phyloP scores from a whole-genome alignment of 30 jellyfish, hydroid and myxozoan genomes.

The Phacellophora camtschatica region DNA sequence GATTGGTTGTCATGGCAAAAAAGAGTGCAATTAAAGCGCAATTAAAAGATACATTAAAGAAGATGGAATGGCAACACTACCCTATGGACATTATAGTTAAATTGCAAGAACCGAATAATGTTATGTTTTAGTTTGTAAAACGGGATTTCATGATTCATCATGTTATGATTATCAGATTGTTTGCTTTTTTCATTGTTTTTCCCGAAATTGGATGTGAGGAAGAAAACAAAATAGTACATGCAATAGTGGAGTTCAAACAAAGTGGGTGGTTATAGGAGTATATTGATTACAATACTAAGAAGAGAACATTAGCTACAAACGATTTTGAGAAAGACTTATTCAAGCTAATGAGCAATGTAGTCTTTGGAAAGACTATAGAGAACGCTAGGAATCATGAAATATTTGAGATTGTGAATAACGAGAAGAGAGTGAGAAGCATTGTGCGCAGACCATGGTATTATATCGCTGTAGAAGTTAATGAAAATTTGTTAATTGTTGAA shows the following conservation, averaged over 20 bases:
- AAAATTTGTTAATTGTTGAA: slow-evolving; percentile 16
- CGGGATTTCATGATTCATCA: no score
- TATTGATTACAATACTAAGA: slow-evolving; percentile 32
- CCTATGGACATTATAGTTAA: slow-evolving; percentile 28
- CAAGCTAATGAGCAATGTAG: slow-evolving; percentile 41
- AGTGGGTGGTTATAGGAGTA: slow-evolving; percentile 7
- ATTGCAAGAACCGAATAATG: not conserved
- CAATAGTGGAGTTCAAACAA: slow-evolving; percentile 36
- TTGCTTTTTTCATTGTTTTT: no score
- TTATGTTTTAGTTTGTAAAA: slow-evolving; percentile 24
- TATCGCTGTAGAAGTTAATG: not conserved
- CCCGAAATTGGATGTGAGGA: slow-evolving; percentile 1
- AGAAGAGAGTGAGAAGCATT: not conserved
- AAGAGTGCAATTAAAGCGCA: no score
- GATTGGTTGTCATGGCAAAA: no score
- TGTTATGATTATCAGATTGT: no score
- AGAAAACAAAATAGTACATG: slow-evolving; percentile 17
- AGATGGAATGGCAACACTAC: no score
- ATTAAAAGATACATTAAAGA: no score
- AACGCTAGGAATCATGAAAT: slow-evolving; percentile 10
- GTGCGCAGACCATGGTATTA: slow-evolving; percentile 12
- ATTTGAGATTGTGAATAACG: not conserved
- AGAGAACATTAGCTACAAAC: slow-evolving; percentile 17
- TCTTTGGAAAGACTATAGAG: slow-evolving; percentile 61
- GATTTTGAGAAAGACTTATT: slow-evolving; percentile 49